Conservation (phyloP, 2,888 invertebrate genomes). For the Allacma fusca region DNA sequence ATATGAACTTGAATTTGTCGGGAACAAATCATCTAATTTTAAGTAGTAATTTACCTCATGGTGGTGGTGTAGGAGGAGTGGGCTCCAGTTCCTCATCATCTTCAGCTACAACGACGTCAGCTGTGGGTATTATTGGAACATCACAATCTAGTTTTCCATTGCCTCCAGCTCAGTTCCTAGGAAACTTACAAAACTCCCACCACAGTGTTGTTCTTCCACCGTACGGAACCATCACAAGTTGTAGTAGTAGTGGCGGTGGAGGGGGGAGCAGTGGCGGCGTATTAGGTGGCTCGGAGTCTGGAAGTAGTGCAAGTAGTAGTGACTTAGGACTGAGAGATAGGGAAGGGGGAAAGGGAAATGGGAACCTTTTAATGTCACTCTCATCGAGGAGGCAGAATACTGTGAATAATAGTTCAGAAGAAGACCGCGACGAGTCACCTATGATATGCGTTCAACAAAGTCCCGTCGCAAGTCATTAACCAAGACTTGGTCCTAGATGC, state of each 20-base stretch:
- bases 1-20: slow-evolving; percentile 59
- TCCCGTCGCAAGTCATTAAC: slow-evolving; percentile 84
- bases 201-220: slow-evolving; percentile 48
- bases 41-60: slow-evolving; percentile 50
- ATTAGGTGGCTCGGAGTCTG: slow-evolving; percentile 56
- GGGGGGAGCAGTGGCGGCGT: slow-evolving; percentile 44
- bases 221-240: slow-evolving; percentile 46
- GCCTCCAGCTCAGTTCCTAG: slow-evolving; percentile 60
- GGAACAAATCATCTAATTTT: slow-evolving; percentile 47
- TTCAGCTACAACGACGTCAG: slow-evolving; percentile 46
- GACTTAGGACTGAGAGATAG: slow-evolving; percentile 56
- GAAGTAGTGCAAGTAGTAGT: slow-evolving; percentile 60
- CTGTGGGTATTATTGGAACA: neutral
- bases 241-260: slow-evolving; percentile 44
- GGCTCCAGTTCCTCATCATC: slow-evolving; percentile 47
- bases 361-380: slow-evolving; percentile 57
- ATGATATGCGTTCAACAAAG: slow-evolving; percentile 92
- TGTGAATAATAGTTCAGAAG: slow-evolving; percentile 59
- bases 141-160: slow-evolving; percentile 51
- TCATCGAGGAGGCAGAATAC: slow-evolving; percentile 57
- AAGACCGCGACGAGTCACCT: slow-evolving; percentile 74
- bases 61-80: slow-evolving; percentile 21
- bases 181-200: slow-evolving; percentile 48
- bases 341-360: slow-evolving; percentile 47
- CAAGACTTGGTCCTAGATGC: slow-evolving; percentile 63